Percentiles rank a stretch among this genome's conserved stretches.
These are phyloP conservation scores for Harmothoe impar DNA, from an alignment of 2,888 invertebrate species.

Conservation along the genomic window DNA sequence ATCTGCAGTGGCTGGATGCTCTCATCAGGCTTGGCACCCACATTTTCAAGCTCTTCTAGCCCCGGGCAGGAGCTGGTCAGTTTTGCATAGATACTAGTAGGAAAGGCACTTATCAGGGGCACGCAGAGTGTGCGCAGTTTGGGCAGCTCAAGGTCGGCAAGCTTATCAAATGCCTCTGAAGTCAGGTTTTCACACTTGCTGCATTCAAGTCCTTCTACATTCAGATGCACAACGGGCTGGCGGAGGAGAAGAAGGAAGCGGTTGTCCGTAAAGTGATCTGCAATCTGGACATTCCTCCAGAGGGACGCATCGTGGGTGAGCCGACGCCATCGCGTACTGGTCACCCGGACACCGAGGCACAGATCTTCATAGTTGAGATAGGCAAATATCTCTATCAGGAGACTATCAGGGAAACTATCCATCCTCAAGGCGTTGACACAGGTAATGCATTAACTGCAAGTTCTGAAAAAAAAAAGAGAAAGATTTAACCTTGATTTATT, in stretches of 20 bases:
- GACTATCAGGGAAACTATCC: slow-evolving; percentile 57
- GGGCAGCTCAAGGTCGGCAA: slow-evolving; percentile 62
- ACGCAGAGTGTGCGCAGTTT: slow-evolving; percentile 66
- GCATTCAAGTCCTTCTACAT: slow-evolving; percentile 68
- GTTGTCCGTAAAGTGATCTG: slow-evolving; percentile 61
- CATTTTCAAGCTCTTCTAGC: slow-evolving; percentile 69
- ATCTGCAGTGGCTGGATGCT: slow-evolving; percentile 68
- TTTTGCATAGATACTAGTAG: slow-evolving; percentile 67
- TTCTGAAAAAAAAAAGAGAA: no score
- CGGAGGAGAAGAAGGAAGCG: slow-evolving; percentile 58
- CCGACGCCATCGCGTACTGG: slow-evolving; percentile 50
- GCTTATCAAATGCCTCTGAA: slow-evolving; percentile 64
- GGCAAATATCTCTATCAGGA: slow-evolving; percentile 62
- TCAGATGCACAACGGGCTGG: slow-evolving; percentile 57
- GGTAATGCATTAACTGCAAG: no score
- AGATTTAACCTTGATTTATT: no score
- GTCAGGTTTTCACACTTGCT: slow-evolving; percentile 67
- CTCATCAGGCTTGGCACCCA: slow-evolving; percentile 67
- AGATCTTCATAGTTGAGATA: slow-evolving; percentile 60
- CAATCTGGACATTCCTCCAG: slow-evolving; percentile 59
- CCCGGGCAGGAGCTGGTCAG: slow-evolving; percentile 66
- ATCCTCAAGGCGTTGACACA: not conserved
- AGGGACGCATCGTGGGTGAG: slow-evolving; percentile 59
- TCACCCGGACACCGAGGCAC: slow-evolving; percentile 57
- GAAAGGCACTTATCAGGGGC: slow-evolving; percentile 64